Base-by-base conservation (phyloP, 2,888 invertebrate species). In the Acrocyrtus sp. region DNA sequence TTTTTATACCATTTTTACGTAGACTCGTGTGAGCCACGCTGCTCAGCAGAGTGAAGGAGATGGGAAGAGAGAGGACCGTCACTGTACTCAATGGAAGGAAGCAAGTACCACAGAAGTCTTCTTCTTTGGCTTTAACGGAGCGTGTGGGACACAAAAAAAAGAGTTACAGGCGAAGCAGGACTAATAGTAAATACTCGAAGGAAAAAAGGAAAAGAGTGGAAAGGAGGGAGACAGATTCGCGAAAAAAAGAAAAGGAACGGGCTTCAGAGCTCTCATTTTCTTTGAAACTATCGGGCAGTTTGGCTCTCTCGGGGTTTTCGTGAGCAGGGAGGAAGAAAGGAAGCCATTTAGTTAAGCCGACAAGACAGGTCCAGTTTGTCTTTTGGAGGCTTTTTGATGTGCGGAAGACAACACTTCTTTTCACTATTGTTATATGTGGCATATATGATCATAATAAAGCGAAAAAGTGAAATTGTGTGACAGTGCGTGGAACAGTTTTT, bases 81-180 rank as follows among this genome's bases (percentile, higher is more conserved):
- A 34, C 34, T 34, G 34, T 34, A 5, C 12, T 34, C 34, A 34
- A 8, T n/a, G 12, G 12, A 34, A 12, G 34, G 34, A 34, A 34
- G 34, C 34, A 12, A 34, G 34, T 34, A 12, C 12, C 34, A 5
- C 34, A 34, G 6, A 34, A 12, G 12, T 8, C 5, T 5, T 34
- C 34, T 34, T 34, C 6, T 12, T 8, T 8, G 12, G 12, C 34
- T 57, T 65, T 72, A 60, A 72, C 72, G 48, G 43, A 72, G 72
- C 66, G 72, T n/a, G n/a, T 72, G 72, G 72, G 72, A 72, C 72
- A 72, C n/a, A n/a, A n/a, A n/a, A n/a, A n/a, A n/a, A n/a, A 63
- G n/a, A 63, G 63, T 63, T 63, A 41, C 26, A 56, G 22, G 6
- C 50, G 72, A 45, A 58, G 72, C 50, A 43, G 63, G 27, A 53